These are phyloP conservation scores for Drosophila jambulina DNA, from an alignment of 1,140 invertebrate species.

Conservation along the genomic window DNA sequence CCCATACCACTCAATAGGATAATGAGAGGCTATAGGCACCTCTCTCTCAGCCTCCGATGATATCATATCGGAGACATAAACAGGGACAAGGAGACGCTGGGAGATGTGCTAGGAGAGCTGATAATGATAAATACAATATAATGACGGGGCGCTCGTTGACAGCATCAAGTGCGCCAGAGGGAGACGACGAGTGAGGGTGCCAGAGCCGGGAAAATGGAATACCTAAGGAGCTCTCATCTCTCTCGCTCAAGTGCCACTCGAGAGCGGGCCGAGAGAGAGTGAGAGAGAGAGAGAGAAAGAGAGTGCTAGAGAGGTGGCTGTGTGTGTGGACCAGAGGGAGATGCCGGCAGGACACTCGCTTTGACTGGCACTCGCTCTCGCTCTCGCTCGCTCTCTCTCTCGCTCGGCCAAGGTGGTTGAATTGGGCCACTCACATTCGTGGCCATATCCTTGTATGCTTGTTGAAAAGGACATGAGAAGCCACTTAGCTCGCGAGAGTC, in stretches of 20 bases:
- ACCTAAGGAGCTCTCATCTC: slow-evolving; percentile 27
- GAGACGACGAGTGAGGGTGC: slow-evolving; percentile 8
- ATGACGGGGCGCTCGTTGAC: slow-evolving; percentile 75
- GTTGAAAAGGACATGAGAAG: slow-evolving; percentile 85
- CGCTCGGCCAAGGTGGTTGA: slow-evolving; percentile 55
- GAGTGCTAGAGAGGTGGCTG: background rate
- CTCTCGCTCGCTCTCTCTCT: slow-evolving; percentile 2
- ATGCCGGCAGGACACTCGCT: slow-evolving; percentile 41
- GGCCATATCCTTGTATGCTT: slow-evolving; percentile 58
- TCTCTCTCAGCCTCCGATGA: background rate
- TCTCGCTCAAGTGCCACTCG: slow-evolving; percentile 74
- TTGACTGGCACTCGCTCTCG: slow-evolving; percentile 17
- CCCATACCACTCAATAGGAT: slow-evolving; percentile 16
- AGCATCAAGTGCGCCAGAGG: slow-evolving; percentile 66
- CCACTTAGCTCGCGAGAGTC: slow-evolving; percentile 81
- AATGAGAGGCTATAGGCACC: background rate
- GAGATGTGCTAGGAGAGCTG: slow-evolving; percentile 22
- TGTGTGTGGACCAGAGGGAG: slow-evolving; percentile 35
- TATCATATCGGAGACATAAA: slow-evolving; percentile 14
- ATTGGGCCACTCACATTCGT: slow-evolving; percentile 63
- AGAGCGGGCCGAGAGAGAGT: slow-evolving; percentile 16
- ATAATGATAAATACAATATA: slow-evolving; percentile 83
- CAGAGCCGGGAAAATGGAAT: slow-evolving; percentile 1
- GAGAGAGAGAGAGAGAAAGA: background rate
- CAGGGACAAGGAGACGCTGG: background rate